A percentile compares a stretch with the other conserved stretches of the same genome.
Evolutionary conservation across 2,113 vertebrate genomes (phyloP).

Genomic region (Laterallus jamaicensis): DNA sequence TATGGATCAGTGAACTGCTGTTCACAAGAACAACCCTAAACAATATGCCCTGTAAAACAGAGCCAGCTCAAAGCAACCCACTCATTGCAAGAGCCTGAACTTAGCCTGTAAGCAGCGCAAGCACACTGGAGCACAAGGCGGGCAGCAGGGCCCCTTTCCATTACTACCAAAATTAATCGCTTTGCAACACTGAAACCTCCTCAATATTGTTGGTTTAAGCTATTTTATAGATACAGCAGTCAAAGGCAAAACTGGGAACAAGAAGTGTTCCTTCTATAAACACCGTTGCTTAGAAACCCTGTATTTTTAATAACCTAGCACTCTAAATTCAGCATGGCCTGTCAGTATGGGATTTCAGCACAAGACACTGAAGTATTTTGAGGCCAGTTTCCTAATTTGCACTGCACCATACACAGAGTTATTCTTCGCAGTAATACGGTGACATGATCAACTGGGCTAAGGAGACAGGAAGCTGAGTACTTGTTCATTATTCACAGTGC

Average conservation of each 20-base stretch:
- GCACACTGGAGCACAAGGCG: background rate
- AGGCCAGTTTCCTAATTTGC: background rate
- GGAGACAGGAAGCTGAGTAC: background rate
- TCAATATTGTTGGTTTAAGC: slow-evolving; percentile 3
- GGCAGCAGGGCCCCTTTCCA: background rate
- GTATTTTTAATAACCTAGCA: slow-evolving; percentile 61
- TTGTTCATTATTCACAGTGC: background rate
- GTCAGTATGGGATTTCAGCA: slow-evolving; percentile 51
- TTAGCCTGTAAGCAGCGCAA: background rate
- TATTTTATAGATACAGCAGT: slow-evolving; percentile 37
- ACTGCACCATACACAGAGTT: background rate
- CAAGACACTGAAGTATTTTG: background rate
- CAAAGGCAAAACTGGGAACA: slow-evolving; percentile 39
- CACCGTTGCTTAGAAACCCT: slow-evolving; percentile 63
- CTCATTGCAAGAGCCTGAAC: background rate
- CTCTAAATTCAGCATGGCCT: slow-evolving; percentile 47
- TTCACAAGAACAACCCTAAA: background rate
- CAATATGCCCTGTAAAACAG: background rate
- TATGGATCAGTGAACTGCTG: background rate
- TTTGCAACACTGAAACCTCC: background rate
- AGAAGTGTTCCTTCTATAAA: slow-evolving; percentile 48
- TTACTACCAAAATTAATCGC: slow-evolving; percentile 7
- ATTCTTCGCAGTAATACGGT: background rate
- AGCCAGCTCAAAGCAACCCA: background rate
- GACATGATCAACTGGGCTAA: background rate